These are phyloP conservation scores for Hoplodrina blanda DNA, from an alignment of 2,888 invertebrate genomes.

Conservation along the genomic window DNA sequence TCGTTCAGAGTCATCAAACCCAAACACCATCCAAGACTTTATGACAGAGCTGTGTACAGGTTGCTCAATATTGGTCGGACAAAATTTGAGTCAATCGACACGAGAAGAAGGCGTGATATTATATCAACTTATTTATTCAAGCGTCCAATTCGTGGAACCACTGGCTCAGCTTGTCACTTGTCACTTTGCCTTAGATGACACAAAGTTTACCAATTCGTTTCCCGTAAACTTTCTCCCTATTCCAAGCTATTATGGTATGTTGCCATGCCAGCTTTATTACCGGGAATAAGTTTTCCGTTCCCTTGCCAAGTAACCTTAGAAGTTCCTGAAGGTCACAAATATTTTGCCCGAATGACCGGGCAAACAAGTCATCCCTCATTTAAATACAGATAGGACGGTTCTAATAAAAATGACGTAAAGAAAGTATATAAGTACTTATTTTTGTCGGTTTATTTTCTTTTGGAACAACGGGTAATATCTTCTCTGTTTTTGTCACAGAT, in stretches of 20 bases:
- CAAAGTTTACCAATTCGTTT: slow-evolving; percentile 13
- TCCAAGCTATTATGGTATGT: slow-evolving; percentile 31
- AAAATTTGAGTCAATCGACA: too few species aligned
- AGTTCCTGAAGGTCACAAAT: slow-evolving; percentile 58
- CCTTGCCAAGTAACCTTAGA: slow-evolving; percentile 50
- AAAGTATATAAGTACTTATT: background rate
- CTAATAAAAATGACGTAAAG: slow-evolving; percentile 9
- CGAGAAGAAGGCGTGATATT: too few species aligned
- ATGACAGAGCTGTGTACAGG: too few species aligned
- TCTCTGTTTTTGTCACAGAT: too few species aligned
- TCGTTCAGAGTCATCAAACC: too few species aligned
- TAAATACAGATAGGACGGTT: slow-evolving; percentile 19
- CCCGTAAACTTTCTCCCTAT: slow-evolving; percentile 16
- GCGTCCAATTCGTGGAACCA: background rate
- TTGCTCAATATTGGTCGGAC: too few species aligned
- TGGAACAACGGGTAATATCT: background rate
- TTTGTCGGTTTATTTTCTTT: background rate
- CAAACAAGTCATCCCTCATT: slow-evolving; percentile 49
- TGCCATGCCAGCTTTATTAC: slow-evolving; percentile 22
- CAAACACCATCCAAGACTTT: too few species aligned
- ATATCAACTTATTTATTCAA: background rate
- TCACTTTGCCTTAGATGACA: slow-evolving; percentile 6
- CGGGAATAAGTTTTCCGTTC: slow-evolving; percentile 44
- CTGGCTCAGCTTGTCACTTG: background rate
- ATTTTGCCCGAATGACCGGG: slow-evolving; percentile 32